Base-by-base conservation (phyloP, 1,140 invertebrate genomes). In the Drosophila auraria region DNA sequence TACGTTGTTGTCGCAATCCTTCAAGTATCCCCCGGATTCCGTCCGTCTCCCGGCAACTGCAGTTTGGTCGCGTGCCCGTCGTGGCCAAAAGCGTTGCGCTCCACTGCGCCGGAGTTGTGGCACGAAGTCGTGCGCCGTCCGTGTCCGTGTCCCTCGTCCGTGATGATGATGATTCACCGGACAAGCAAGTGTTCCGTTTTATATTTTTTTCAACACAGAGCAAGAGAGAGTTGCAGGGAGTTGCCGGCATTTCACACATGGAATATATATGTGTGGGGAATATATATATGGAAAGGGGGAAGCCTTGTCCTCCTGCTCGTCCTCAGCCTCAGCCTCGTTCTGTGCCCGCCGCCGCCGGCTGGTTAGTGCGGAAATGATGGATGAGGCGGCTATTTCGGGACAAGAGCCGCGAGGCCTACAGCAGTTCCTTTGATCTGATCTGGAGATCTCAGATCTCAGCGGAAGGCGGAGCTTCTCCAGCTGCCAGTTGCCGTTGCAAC, bases 11-110 rank as follows among this genome's bases (percentile, higher is more conserved):
- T 57, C 36, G 54, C 45, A 80, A 81, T 80, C 78, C 76, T 79
- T 80, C 60, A 78, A 69, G 45, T 51, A 33, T 53, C 56, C 44
- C 42, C 44, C 27, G n/a, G 30, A 33, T 11, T n/a, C 8, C 8
- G 33, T 40, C 54, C 33, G 30, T 54, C 36, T 23, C 49, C 60
- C 47, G 78, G 60, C 78, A 66, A 66, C 65, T 86, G 82, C 78
- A 74, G 40, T 75, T 80, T 70, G 82, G 82, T 86, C 82, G 82
- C 82, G 82, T 86, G 82, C 33, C 33, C 33, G 69, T 74, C 68
- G 57, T 44, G 58, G 45, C 44, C 57, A 60, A 45, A 65, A 62
- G 17, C 68, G 76, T 76, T 76, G 65, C 76, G 76, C 81, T 70
- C 49, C 65, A 73, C 51, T 83, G 81, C 64, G 64, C 68, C 68